Conservation (phyloP, 2,888 invertebrate genomes). For the Formica aserva region DNA sequence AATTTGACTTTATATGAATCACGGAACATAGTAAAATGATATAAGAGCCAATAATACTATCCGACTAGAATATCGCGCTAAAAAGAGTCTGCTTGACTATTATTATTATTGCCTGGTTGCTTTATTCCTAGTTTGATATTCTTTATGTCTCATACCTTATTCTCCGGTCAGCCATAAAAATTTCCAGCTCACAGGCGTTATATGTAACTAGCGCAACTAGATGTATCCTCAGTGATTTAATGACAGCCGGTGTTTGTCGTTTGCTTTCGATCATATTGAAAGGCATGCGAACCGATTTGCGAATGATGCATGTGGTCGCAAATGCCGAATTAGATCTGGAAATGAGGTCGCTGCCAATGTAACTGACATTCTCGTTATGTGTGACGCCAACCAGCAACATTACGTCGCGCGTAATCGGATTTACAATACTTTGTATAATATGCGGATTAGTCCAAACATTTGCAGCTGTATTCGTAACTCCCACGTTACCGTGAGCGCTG, state of each 20-base stretch:
- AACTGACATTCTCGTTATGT: constrained; percentile 54
- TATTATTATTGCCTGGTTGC: background rate
- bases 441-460: constrained; percentile 56
- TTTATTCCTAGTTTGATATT: background rate
- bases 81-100: background rate
- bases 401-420: constrained; percentile 55
- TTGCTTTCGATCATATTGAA: constrained; percentile 52
- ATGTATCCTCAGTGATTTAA: constrained; percentile 43
- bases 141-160: background rate
- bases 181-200: background rate
- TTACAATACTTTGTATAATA: constrained; percentile 56
- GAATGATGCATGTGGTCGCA: constrained; percentile 52
- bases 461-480: constrained; percentile 39
- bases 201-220: constrained; percentile 1
- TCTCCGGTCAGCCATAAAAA: background rate
- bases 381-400: constrained; percentile 43
- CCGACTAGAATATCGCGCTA: background rate
- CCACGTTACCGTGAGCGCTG: background rate
- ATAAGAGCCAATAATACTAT: background rate
- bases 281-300: constrained; percentile 49
- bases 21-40: background rate
- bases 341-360: constrained; percentile 54
- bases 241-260: constrained; percentile 51
- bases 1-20: background rate
- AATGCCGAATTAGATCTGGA: constrained; percentile 55